A percentile compares a stretch with the other conserved stretches of the same genome.
phyloP scores from a whole-genome alignment of 2,797 vertebrate genomes.

The Dendrocincla tyrannina region DNA sequence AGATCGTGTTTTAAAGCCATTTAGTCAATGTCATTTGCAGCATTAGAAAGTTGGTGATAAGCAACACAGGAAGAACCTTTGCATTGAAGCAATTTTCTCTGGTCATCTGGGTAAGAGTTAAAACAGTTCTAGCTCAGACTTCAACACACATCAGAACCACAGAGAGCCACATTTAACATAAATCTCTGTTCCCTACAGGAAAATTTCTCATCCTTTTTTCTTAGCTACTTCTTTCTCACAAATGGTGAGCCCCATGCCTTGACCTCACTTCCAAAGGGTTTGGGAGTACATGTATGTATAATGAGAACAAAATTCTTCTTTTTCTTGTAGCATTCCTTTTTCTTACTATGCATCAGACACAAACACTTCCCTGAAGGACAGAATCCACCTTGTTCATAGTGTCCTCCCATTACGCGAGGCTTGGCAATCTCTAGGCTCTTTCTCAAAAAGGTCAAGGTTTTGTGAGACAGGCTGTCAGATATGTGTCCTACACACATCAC shows the following conservation, averaged over 20 bases:
- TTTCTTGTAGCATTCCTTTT: background rate
- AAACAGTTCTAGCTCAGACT: background rate
- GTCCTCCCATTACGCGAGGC: background rate
- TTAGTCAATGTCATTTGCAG: background rate
- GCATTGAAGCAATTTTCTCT: background rate
- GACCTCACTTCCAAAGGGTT: background rate
- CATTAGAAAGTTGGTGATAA: background rate
- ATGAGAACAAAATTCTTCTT: background rate
- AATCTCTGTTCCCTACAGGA: background rate
- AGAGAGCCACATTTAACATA: background rate
- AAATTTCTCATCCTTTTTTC: background rate
- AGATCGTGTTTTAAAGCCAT: background rate
- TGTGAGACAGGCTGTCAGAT: background rate
- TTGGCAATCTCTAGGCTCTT: background rate
- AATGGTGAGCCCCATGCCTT: background rate
- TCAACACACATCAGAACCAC: background rate
- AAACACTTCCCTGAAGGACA: background rate
- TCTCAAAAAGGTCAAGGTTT: background rate
- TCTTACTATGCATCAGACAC: background rate
- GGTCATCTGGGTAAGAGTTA: background rate
- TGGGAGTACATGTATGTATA: background rate
- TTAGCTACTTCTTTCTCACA: background rate
- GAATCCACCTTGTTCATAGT: background rate
- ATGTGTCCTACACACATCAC: accelerated
- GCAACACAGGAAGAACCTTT: background rate